Evolutionary conservation across 2,888 invertebrate genomes (phyloP).

Genomic region (Leucoptera coffeella): DNA sequence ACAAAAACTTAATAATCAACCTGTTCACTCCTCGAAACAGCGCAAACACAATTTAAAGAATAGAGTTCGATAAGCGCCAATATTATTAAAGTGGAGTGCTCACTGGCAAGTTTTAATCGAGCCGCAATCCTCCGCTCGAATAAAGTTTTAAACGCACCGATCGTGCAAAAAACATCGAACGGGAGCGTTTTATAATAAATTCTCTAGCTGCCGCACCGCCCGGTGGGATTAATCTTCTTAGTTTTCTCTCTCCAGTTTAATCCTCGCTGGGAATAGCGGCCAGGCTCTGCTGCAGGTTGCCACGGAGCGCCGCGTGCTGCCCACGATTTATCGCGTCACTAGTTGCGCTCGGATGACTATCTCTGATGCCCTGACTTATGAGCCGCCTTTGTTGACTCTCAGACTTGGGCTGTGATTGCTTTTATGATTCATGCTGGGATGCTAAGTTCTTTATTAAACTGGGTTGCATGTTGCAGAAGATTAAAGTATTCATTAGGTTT

Average conservation of each 20-base stretch:
- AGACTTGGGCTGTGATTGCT: too few relatives aligned
- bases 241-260: slow-evolving; percentile 42
- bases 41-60: too few relatives aligned
- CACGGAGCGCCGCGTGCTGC: too few relatives aligned
- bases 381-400: slow-evolving; percentile 34
- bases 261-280: slow-evolving; percentile 42
- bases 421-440: too few relatives aligned
- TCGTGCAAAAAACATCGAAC: slow-evolving; percentile 14
- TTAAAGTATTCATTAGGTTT: too few relatives aligned
- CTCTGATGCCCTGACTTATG: slow-evolving; percentile 34
- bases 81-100: too few relatives aligned
- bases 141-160: slow-evolving; percentile 2
- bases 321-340: slow-evolving; percentile 42
- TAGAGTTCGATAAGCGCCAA: too few relatives aligned
- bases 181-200: slow-evolving; percentile 46
- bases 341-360: slow-evolving; percentile 38
- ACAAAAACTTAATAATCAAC: not conserved
- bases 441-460: too few relatives aligned
- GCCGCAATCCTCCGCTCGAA: too few relatives aligned
- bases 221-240: slow-evolving; percentile 48
- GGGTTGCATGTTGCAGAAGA: too few relatives aligned
- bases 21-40: not conserved
- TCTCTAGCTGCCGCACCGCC: slow-evolving; percentile 24
- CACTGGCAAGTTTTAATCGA: too few relatives aligned
- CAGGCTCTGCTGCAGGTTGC: slow-evolving; percentile 19